Evolutionary conservation across 2,797 vertebrate species (phyloP).

Genomic region (Knipowitschia caucasica): DNA sequence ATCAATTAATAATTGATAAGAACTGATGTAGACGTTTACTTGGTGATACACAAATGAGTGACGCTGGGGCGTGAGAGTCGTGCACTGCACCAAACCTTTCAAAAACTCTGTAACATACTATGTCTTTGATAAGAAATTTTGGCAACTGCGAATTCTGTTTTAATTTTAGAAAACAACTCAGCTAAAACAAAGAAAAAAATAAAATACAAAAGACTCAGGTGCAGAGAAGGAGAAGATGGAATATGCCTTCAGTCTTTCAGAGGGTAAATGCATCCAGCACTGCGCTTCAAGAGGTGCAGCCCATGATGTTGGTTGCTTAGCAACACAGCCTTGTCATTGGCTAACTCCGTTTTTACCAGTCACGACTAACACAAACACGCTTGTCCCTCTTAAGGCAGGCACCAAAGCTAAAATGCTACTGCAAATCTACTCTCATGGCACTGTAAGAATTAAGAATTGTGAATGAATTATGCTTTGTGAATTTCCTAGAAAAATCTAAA

Average conservation of each 20-base stretch:
- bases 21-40: too few species aligned
- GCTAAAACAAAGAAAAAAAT: constrained; percentile 9
- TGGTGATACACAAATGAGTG: constrained; percentile 39
- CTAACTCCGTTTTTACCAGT: constrained; percentile 88
- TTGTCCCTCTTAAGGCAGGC: constrained; percentile 69
- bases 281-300: constrained; percentile 81
- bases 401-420: constrained; percentile 67
- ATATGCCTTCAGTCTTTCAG: constrained; percentile 60
- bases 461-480: too few species aligned
- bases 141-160: constrained; percentile 12
- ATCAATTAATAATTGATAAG: neutral
- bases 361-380: constrained; percentile 87
- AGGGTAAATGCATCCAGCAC: constrained; percentile 69
- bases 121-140: constrained; percentile 28
- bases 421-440: constrained; percentile 41
- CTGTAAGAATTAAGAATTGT: too few species aligned
- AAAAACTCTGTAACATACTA: constrained; percentile 31
- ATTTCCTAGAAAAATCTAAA: constrained; percentile 20
- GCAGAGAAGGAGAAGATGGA: constrained; percentile 37
- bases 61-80: constrained; percentile 56
- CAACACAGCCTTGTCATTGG: constrained; percentile 87
- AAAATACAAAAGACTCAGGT: constrained; percentile 16
- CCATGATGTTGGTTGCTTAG: constrained; percentile 83
- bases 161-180: constrained; percentile 7
- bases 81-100: constrained; percentile 45